phyloP scores from a whole-genome alignment of 2,888 invertebrate species.

The Palloptera scutellata region DNA sequence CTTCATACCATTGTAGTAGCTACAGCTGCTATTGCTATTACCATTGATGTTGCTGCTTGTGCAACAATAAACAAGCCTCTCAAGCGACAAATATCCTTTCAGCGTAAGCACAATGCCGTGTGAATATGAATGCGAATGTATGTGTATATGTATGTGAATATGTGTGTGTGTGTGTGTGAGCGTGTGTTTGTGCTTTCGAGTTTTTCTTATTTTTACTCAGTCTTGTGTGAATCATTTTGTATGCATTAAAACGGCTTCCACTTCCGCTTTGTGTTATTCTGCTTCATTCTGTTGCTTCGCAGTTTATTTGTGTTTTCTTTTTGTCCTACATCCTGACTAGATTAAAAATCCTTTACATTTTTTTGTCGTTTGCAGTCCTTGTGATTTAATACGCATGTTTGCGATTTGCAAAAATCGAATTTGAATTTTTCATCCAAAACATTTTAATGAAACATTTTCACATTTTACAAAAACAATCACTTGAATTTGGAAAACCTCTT shows the following conservation, averaged over 20 bases:
- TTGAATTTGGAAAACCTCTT: no score
- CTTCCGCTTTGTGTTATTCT: constrained; percentile 3
- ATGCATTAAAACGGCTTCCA: constrained; percentile 55
- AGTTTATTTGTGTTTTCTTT: neutral
- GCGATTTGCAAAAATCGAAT: no score
- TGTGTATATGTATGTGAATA: constrained; percentile 7
- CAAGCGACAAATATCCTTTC: constrained; percentile 22
- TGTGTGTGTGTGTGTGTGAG: constrained; percentile 1
- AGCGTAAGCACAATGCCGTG: constrained; percentile 36
- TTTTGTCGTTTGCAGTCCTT: no score
- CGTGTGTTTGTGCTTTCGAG: neutral
- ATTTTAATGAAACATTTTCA: no score
- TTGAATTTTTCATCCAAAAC: no score
- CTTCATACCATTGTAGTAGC: no score
- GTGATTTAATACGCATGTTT: no score
- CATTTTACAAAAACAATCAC: no score
- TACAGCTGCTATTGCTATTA: no score
- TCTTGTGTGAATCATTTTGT: constrained; percentile 53
- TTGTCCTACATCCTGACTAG: constrained; percentile 1
- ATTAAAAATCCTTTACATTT: constrained; percentile 9
- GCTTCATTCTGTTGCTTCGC: neutral
- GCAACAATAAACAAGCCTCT: neutral
- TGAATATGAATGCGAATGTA: constrained; percentile 25
- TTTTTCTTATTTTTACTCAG: constrained; percentile 39
- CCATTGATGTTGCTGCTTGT: no score